Evolutionary conservation across 92 coral and sea anemone species (phyloP).

Genomic region (Heliopora coerulea): DNA sequence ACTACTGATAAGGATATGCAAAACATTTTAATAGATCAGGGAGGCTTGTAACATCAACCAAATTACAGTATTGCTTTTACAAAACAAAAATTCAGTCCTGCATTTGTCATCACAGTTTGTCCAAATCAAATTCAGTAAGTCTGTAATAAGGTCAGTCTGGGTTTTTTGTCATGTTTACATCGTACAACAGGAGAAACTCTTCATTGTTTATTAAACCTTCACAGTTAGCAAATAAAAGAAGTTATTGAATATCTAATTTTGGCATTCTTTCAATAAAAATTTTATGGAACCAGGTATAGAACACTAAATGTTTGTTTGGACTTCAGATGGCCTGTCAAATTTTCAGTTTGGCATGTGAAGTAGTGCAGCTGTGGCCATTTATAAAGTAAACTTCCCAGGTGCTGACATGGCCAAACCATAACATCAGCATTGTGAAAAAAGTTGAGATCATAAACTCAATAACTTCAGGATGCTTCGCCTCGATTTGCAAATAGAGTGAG

Average conservation of each 20-base stretch:
- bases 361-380: too few species aligned
- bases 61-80: constrained; percentile 43
- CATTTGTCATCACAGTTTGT: constrained; percentile 51
- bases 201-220: constrained; percentile 30
- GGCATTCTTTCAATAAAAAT: constrained; percentile 8
- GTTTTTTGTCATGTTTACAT: constrained; percentile 44
- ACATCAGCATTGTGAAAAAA: too few species aligned
- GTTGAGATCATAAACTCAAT: too few species aligned
- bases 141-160: constrained; percentile 50
- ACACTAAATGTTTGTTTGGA: too few species aligned
- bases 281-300: too few species aligned
- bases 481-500: too few species aligned
- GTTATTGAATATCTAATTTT: constrained; percentile 17
- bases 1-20: constrained; percentile 51
- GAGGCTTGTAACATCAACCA: constrained; percentile 43
- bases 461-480: too few species aligned
- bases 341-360: too few species aligned
- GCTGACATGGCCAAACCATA: too few species aligned
- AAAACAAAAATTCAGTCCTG: constrained; percentile 47
- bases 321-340: too few species aligned
- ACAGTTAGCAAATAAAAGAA: constrained; percentile 32
- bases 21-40: constrained; percentile 39
- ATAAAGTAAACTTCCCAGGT: too few species aligned
- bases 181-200: constrained; percentile 41
- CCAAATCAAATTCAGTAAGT: constrained; percentile 47